Conservation (phyloP, 2,113 vertebrate species). For the Xenotilapia caudafasciata region DNA sequence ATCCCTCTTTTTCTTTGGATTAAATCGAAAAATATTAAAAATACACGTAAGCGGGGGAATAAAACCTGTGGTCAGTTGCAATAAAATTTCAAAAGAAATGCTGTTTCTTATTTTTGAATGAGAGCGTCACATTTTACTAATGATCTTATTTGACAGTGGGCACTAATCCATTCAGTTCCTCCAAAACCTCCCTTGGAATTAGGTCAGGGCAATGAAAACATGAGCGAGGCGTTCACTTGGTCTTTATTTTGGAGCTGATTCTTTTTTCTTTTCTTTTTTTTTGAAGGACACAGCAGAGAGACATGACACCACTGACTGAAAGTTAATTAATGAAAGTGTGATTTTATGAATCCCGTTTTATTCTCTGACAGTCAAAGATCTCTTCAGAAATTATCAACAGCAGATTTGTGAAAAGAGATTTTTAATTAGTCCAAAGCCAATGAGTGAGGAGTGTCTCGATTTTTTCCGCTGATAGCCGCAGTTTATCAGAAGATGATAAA, state of each 20-base stretch:
- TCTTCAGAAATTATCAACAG: conserved; percentile 47
- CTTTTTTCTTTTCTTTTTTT: background rate
- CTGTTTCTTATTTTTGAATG: background rate
- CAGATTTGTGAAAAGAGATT: conserved; percentile 49
- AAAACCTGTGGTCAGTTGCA: background rate
- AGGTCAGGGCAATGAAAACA: conserved; percentile 18
- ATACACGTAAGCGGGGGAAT: background rate
- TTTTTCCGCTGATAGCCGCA: conserved; percentile 32
- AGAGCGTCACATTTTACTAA: background rate
- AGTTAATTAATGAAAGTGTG: conserved; percentile 45
- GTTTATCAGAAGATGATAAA: conserved; percentile 59
- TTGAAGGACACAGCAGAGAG: conserved; percentile 32
- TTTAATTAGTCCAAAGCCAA: conserved; percentile 54
- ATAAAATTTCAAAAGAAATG: background rate
- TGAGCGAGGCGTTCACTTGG: background rate
- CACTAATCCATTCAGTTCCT: background rate
- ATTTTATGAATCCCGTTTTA: conserved; percentile 30
- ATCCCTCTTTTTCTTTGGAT: background rate
- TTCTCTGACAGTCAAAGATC: conserved; percentile 37
- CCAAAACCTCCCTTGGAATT: conserved; percentile 20
- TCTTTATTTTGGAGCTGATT: conserved; percentile 4
- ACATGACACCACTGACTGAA: conserved; percentile 18
- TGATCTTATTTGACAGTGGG: background rate
- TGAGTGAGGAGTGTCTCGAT: conserved; percentile 39
- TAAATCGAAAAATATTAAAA: background rate